phyloP scores from a whole-genome alignment of 92 coral and sea anemone genomes.

The Porites lobata region DNA sequence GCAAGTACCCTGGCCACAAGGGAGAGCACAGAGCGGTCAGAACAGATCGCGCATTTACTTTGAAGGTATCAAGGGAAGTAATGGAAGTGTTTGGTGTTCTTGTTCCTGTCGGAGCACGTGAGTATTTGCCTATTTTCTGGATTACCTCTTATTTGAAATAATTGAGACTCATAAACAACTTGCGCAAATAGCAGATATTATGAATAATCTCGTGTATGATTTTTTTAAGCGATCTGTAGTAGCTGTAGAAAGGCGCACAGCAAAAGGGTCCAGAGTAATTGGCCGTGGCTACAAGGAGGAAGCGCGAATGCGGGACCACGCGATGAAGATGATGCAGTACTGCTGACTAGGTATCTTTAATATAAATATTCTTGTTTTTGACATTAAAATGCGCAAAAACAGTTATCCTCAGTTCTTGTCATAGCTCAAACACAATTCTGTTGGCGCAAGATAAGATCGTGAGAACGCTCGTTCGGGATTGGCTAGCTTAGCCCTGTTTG shows the following conservation, averaged over 20 bases:
- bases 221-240: constrained; percentile 42
- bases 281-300: constrained; percentile 37
- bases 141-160: background rate
- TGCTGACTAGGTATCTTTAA: constrained; percentile 18
- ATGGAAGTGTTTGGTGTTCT: constrained; percentile 54
- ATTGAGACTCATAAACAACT: constrained; percentile 26
- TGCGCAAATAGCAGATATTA: constrained; percentile 1
- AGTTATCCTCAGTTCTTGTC: constrained; percentile 16
- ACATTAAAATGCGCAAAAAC: background rate
- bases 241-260: constrained; percentile 58
- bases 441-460: constrained; percentile 15
- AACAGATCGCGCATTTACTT: constrained; percentile 46
- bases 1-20: constrained; percentile 70
- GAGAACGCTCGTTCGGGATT: constrained; percentile 22
- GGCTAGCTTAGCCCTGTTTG: constrained; percentile 10
- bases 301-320: constrained; percentile 14
- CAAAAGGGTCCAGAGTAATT: constrained; percentile 23
- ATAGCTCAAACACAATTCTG: background rate
- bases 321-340: background rate
- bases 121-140: constrained; percentile 36
- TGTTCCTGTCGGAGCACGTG: constrained; percentile 71
- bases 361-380: constrained; percentile 5
- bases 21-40: constrained; percentile 60
- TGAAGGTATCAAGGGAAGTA: constrained; percentile 58
- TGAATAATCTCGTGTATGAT: constrained; percentile 1